Conservation (phyloP, 2,797 vertebrate genomes). For the Phalloptychus januarius region DNA sequence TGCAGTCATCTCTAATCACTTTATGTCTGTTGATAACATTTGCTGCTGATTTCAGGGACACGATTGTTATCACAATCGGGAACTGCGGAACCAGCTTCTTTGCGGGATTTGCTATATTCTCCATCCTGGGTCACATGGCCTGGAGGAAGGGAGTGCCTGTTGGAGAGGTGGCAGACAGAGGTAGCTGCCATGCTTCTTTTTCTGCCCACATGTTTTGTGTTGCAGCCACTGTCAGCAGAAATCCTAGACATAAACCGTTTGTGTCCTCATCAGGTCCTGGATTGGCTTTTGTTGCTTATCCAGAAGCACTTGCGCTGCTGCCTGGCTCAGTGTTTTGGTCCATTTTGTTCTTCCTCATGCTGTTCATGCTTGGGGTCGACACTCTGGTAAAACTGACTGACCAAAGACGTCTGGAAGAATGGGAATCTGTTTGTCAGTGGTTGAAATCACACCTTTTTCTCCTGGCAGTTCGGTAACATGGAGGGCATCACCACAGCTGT, state of each 20-base stretch:
- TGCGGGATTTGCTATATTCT: slow-evolving; percentile 87
- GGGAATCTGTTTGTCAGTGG: neutral
- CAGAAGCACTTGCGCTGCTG: slow-evolving; percentile 87
- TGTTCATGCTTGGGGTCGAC: slow-evolving; percentile 86
- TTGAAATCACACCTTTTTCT: slow-evolving; percentile 8
- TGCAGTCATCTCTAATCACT: neutral
- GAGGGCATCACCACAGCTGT: slow-evolving; percentile 87
- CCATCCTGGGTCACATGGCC: slow-evolving; percentile 87
- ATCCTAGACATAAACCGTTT: neutral
- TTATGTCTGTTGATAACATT: neutral
- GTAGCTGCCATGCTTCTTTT: slow-evolving; percentile 55
- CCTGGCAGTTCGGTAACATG: slow-evolving; percentile 86
- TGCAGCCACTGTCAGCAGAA: neutral
- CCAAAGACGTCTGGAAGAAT: neutral
- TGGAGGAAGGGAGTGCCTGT: slow-evolving; percentile 85
- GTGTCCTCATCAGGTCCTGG: slow-evolving; percentile 83
- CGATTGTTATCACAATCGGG: slow-evolving; percentile 83
- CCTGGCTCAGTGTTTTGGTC: slow-evolving; percentile 87
- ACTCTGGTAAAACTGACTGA: slow-evolving; percentile 77
- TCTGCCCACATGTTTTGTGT: neutral
- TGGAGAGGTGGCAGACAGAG: slow-evolving; percentile 81
- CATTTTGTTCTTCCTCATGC: slow-evolving; percentile 88
- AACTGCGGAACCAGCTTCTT: slow-evolving; percentile 87
- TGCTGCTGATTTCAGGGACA: slow-evolving; percentile 76
- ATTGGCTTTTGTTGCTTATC: slow-evolving; percentile 87